phyloP scores from a whole-genome alignment of 2,888 invertebrate species.

The Allacma fusca region DNA sequence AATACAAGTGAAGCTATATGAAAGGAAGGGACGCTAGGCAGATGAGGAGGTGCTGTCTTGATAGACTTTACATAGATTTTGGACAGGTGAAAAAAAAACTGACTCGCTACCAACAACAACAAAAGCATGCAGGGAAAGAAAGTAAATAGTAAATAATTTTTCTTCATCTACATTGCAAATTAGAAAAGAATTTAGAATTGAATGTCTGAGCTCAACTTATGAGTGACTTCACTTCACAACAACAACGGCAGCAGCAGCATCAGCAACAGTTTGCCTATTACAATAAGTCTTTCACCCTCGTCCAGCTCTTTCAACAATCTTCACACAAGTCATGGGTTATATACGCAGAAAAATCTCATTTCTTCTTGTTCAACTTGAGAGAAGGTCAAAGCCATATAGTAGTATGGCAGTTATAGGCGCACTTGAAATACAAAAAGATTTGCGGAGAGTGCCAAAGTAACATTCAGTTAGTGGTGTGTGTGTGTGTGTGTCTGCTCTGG shows the following conservation, averaged over 20 bases:
- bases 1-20: no score
- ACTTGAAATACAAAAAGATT: conserved; percentile 35
- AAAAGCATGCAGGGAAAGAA: not conserved
- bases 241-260: no score
- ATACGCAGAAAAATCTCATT: conserved; percentile 18
- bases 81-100: no score
- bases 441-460: conserved; percentile 32
- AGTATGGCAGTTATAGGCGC: conserved; percentile 33
- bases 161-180: conserved; percentile 39
- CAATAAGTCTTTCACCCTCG: not conserved
- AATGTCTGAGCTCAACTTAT: not conserved
- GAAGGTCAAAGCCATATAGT: conserved; percentile 41
- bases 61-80: no score
- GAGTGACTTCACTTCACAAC: no score
- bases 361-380: conserved; percentile 32
- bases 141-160: conserved; percentile 32
- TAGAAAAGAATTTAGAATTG: conserved; percentile 18
- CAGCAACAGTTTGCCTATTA: not conserved
- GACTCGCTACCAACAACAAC: not conserved
- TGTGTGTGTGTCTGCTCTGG: no score
- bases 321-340: not conserved
- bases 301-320: no score
- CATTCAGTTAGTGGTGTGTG: no score
- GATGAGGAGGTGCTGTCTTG: no score
- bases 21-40: no score